Conservation (phyloP, 37 sponge, comb jelly and placozoan genomes). For the Lycopodina hypogea region DNA sequence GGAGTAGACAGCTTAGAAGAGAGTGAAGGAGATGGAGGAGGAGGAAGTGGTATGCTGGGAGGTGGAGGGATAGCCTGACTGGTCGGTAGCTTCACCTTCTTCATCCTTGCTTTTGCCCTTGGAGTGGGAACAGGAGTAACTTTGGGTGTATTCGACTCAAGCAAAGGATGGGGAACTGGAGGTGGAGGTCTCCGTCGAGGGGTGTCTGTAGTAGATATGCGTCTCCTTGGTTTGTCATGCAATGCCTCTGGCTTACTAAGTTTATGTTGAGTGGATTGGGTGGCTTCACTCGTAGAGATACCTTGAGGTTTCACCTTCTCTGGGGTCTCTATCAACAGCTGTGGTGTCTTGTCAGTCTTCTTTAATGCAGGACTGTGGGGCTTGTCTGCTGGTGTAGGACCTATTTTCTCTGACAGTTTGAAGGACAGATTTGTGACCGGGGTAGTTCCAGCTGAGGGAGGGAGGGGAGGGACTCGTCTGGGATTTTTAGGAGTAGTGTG, state of each 20-base stretch:
- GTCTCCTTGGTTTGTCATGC: background rate
- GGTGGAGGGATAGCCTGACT: slow-evolving; percentile 51
- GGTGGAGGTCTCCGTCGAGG: slow-evolving; percentile 36
- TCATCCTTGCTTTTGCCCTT: slow-evolving; percentile 26
- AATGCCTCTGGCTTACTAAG: background rate
- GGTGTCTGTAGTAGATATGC: slow-evolving; percentile 12
- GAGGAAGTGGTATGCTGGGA: slow-evolving; percentile 59
- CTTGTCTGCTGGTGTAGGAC: background rate
- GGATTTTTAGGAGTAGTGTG: background rate
- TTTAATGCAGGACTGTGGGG: background rate
- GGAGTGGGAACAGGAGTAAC: slow-evolving; percentile 16
- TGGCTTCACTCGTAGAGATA: background rate
- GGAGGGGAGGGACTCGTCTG: slow-evolving; percentile 39
- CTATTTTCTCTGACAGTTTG: background rate
- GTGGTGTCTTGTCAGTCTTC: background rate
- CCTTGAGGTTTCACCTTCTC: background rate
- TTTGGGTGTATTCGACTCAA: background rate
- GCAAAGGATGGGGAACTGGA: slow-evolving; percentile 17
- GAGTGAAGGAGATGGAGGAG: slow-evolving; percentile 24
- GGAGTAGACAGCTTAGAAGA: background rate
- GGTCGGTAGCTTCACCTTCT: slow-evolving; percentile 47
- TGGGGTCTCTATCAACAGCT: background rate
- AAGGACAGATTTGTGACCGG: background rate
- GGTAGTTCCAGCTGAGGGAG: slow-evolving; percentile 18
- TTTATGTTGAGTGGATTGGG: background rate